Evolutionary conservation across 2,888 invertebrate genomes (phyloP).

Genomic region (Phorcus lineatus): DNA sequence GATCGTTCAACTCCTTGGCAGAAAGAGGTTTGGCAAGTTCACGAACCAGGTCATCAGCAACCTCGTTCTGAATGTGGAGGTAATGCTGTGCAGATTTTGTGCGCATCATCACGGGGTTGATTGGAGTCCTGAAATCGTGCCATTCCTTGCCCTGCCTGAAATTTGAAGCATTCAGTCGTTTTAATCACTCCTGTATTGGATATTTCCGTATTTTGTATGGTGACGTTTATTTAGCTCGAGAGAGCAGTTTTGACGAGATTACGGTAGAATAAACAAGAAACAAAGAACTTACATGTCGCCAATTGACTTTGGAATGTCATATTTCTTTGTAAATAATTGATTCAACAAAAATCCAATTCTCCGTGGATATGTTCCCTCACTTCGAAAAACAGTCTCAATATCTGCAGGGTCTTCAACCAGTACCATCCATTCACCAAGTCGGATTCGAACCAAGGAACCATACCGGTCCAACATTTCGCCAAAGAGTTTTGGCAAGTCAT

Average conservation of each 20-base stretch:
- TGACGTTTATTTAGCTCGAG: too few species aligned
- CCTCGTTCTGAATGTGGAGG: neutral
- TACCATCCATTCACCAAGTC: neutral
- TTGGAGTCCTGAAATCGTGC: neutral
- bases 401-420: constrained; percentile 17
- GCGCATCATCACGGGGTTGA: neutral
- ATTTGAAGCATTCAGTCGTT: too few species aligned
- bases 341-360: neutral
- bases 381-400: neutral
- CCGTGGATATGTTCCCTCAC: neutral
- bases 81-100: constrained; percentile 16
- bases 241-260: too few species aligned
- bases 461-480: constrained; percentile 25
- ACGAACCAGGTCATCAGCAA: neutral
- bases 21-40: too few species aligned
- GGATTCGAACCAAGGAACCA: constrained; percentile 28
- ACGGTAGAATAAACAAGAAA: too few species aligned
- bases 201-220: too few species aligned
- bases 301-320: too few species aligned
- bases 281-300: too few species aligned
- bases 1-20: too few species aligned
- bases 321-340: too few species aligned
- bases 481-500: constrained; percentile 24
- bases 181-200: too few species aligned
- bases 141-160: neutral